Conservation (phyloP, 2,113 vertebrate species). For the Tonatia bakeri region DNA sequence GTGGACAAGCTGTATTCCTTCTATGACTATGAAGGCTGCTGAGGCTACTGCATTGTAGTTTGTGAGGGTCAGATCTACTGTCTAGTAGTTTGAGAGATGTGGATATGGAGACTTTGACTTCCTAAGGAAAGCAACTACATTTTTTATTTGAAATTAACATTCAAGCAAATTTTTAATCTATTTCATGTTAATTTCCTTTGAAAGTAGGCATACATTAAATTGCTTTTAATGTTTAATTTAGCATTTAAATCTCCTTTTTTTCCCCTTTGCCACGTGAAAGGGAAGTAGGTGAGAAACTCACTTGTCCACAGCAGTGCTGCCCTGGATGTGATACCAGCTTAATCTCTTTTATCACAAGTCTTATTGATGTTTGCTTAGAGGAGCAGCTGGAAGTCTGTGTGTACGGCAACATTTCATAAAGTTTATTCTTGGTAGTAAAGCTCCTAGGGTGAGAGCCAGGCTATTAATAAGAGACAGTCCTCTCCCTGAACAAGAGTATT, state of each 20-base stretch:
- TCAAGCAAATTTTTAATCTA: background rate
- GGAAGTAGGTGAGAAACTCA: slow-evolving; percentile 67
- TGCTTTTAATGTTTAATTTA: background rate
- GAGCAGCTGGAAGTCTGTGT: slow-evolving; percentile 86
- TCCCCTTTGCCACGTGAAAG: slow-evolving; percentile 34
- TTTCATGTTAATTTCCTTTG: slow-evolving; percentile 30
- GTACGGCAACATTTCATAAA: slow-evolving; percentile 84
- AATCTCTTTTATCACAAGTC: slow-evolving; percentile 83
- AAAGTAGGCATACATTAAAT: background rate
- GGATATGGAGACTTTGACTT: background rate
- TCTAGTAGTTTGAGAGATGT: background rate
- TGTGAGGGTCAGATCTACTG: background rate
- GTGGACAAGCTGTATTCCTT: background rate
- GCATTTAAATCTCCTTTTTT: background rate
- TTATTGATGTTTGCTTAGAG: slow-evolving; percentile 84
- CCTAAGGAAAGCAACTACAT: background rate
- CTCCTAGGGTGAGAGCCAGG: slow-evolving; percentile 82
- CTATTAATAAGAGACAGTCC: slow-evolving; percentile 84
- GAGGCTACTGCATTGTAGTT: background rate
- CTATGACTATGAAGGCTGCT: background rate
- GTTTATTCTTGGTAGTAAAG: slow-evolving; percentile 87
- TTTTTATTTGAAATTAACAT: slow-evolving; percentile 6
- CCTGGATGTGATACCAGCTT: slow-evolving; percentile 79
- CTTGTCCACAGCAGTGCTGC: slow-evolving; percentile 54
- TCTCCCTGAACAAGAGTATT: slow-evolving; percentile 78